These are phyloP conservation scores for Ochropleura plecta DNA, from an alignment of 2,888 invertebrate species.

Conservation along the genomic window DNA sequence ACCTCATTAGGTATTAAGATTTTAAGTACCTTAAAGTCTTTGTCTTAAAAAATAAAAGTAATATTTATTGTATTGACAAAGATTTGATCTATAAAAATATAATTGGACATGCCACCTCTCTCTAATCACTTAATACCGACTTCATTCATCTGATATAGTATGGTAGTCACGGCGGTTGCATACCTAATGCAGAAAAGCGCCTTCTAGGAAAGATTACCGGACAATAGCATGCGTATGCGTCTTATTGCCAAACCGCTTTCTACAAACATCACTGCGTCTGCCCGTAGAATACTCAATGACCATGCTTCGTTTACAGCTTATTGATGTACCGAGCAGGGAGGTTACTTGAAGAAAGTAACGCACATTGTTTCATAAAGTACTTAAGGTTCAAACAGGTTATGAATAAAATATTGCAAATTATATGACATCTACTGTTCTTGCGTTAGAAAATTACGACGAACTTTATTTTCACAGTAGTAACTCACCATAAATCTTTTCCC, in stretches of 20 bases:
- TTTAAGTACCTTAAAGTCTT: not conserved
- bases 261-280: conserved; percentile 81
- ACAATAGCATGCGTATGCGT: conserved; percentile 86
- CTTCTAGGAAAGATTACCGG: conserved; percentile 89
- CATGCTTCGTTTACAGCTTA: conserved; percentile 70
- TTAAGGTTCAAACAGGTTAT: conserved; percentile 13
- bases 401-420: conserved; percentile 28
- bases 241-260: conserved; percentile 90
- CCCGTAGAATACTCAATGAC: conserved; percentile 83
- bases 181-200: conserved; percentile 83
- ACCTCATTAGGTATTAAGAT: conserved; percentile 7
- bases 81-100: conserved; percentile 38
- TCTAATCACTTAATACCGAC: conserved; percentile 58
- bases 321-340: conserved; percentile 66
- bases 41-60: not conserved
- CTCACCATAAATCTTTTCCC: conserved; percentile 89
- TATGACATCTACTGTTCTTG: conserved; percentile 32
- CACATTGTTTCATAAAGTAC: conserved; percentile 37
- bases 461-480: conserved; percentile 36
- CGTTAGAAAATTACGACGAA: conserved; percentile 16
- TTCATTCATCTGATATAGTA: conserved; percentile 69
- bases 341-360: conserved; percentile 57
- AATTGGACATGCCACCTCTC: conserved; percentile 38
- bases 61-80: conserved; percentile 13
- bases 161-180: conserved; percentile 80